Percentiles rank a stretch among this genome's conserved stretches.
phyloP scores from a whole-genome alignment of 1,140 invertebrate species.

The Brachionus manjavacas region DNA sequence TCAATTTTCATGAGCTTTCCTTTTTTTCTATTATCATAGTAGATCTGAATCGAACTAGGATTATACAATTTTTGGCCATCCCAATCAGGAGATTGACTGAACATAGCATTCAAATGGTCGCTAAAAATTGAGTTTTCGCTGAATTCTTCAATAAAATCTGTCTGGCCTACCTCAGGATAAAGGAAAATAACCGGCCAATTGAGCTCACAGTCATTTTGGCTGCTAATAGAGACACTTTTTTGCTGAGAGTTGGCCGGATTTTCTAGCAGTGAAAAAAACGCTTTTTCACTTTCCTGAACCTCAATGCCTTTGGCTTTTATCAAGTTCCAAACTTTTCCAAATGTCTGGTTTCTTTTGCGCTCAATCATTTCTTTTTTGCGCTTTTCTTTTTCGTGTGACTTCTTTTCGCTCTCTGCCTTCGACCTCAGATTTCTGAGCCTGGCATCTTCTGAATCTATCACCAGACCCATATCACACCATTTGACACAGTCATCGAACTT shows the following conservation, averaged over 20 bases:
- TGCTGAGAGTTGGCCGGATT: background rate
- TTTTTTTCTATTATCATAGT: constrained; percentile 70
- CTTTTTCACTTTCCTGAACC: constrained; percentile 21
- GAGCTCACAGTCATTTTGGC: background rate
- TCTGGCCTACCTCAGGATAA: constrained; percentile 68
- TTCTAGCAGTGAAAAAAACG: constrained; percentile 4
- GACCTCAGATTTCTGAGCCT: constrained; percentile 62
- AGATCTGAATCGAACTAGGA: constrained; percentile 60
- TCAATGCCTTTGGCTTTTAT: background rate
- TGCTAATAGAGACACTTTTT: background rate
- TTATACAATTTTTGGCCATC: constrained; percentile 69
- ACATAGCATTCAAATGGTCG: constrained; percentile 70
- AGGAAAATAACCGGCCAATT: constrained; percentile 74
- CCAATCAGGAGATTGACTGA: constrained; percentile 67
- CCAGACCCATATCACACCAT: constrained; percentile 64
- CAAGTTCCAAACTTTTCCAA: background rate
- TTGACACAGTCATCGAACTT: constrained; percentile 69
- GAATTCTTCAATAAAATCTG: constrained; percentile 62
- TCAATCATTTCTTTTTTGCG: constrained; percentile 25
- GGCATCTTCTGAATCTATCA: constrained; percentile 60
- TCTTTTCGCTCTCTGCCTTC: constrained; percentile 61
- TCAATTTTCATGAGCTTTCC: constrained; percentile 65
- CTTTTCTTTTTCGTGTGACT: constrained; percentile 46
- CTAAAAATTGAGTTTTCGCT: constrained; percentile 67
- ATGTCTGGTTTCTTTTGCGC: background rate